Conservation (phyloP, 2,797 vertebrate genomes). For the Trachops cirrhosus region DNA sequence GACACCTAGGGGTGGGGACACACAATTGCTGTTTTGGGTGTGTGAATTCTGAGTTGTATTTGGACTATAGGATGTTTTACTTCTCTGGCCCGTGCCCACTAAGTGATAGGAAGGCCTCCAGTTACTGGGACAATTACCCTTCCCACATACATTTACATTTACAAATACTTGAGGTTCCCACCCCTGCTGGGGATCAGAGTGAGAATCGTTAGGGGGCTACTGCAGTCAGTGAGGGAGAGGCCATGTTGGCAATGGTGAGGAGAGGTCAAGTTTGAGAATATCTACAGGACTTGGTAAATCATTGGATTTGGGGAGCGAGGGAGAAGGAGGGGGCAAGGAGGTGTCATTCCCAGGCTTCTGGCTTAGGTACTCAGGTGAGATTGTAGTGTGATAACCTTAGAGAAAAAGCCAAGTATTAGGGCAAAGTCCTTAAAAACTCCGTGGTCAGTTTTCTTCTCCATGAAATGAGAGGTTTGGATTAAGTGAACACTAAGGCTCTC, state of each 20-base stretch:
- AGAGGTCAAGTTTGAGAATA: background rate
- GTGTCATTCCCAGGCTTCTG: background rate
- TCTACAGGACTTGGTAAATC: background rate
- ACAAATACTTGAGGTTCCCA: background rate
- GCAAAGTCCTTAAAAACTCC: background rate
- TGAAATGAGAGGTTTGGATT: background rate
- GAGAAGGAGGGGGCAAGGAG: background rate
- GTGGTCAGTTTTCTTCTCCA: background rate
- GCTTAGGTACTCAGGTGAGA: background rate
- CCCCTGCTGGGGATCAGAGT: background rate
- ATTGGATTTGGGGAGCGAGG: background rate
- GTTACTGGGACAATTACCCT: background rate
- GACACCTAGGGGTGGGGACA: background rate
- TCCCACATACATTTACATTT: background rate
- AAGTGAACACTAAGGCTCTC: background rate
- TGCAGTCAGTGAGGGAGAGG: background rate
- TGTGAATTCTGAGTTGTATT: background rate
- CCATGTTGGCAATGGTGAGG: background rate
- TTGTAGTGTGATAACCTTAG: background rate
- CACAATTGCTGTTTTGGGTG: background rate
- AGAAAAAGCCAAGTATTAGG: background rate
- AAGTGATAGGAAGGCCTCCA: background rate
- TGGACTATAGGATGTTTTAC: background rate
- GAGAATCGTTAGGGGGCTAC: background rate
- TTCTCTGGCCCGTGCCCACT: background rate